Evolutionary conservation across 2,888 invertebrate species (phyloP).

Genomic region (Priocnemis perturbator): DNA sequence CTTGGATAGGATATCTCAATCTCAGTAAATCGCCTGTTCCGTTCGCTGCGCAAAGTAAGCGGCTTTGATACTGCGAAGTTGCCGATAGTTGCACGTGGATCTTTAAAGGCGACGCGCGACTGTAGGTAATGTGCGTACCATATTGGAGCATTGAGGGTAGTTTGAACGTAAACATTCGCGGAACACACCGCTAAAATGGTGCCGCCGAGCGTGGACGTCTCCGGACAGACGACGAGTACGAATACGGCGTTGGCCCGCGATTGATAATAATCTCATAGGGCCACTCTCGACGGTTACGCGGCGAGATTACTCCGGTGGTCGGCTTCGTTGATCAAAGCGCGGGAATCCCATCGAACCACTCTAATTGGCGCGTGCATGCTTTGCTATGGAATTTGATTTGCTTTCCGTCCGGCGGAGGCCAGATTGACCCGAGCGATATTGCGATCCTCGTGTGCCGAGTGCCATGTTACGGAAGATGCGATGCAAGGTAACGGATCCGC

Average conservation of each 20-base stretch:
- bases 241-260: not conserved
- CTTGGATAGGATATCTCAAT: too few relatives aligned
- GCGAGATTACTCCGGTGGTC: conserved; percentile 54
- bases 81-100: too few relatives aligned
- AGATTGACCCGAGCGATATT: conserved; percentile 59
- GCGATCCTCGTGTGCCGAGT: conserved; percentile 36
- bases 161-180: too few relatives aligned
- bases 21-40: too few relatives aligned
- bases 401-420: conserved; percentile 55
- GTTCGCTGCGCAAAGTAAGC: too few relatives aligned
- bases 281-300: conserved; percentile 43
- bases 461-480: conserved; percentile 44
- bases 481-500: conserved; percentile 23
- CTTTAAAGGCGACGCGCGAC: too few relatives aligned
- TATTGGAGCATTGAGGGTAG: too few relatives aligned
- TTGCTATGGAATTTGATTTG: conserved; percentile 61
- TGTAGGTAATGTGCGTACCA: too few relatives aligned
- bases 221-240: not conserved
- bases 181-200: too few relatives aligned
- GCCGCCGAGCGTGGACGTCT: too few relatives aligned
- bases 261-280: conserved; percentile 51
- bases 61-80: too few relatives aligned
- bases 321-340: conserved; percentile 55
- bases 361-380: conserved; percentile 56
- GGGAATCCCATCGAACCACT: conserved; percentile 52